A percentile compares a stretch with the other conserved stretches of the same genome.
Conservation (phyloP, 2,113 vertebrate genomes). For the Dicentrarchus labrax region DNA sequence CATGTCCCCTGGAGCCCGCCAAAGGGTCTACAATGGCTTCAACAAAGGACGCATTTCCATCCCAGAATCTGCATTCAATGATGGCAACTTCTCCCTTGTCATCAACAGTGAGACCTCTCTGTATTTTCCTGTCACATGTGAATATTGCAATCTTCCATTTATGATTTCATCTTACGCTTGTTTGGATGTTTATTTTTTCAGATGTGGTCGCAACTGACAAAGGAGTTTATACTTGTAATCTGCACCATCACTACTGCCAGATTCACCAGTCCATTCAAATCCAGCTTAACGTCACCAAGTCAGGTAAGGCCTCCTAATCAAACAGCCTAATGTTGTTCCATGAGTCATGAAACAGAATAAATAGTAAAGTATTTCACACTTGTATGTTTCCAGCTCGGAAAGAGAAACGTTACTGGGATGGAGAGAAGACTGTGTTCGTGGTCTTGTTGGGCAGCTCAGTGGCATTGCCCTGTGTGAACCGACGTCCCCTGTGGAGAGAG, state of each 20-base stretch:
- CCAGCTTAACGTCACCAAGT: constrained; percentile 88
- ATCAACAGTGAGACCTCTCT: constrained; percentile 78
- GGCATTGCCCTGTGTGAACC: constrained; percentile 91
- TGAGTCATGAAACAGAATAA: neutral
- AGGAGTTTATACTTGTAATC: constrained; percentile 93
- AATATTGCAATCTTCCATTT: constrained; percentile 14
- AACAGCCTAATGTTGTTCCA: neutral
- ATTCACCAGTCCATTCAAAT: constrained; percentile 90
- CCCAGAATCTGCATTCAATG: constrained; percentile 86
- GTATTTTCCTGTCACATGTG: neutral
- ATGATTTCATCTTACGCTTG: neutral
- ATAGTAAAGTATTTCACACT: neutral
- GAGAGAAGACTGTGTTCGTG: constrained; percentile 89
- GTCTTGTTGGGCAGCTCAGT: constrained; percentile 87
- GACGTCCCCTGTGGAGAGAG: constrained; percentile 91
- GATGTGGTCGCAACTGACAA: constrained; percentile 84
- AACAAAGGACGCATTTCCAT: constrained; percentile 90
- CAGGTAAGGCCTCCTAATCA: constrained; percentile 80
- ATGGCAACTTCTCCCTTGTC: constrained; percentile 96
- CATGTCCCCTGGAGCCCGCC: constrained; percentile 91
- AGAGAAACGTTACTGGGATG: constrained; percentile 88
- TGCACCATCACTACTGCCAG: constrained; percentile 98
- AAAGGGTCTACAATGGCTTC: constrained; percentile 90
- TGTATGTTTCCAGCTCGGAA: constrained; percentile 80
- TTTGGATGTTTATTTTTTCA: constrained; percentile 56